These are phyloP conservation scores for Metellina segmentata DNA, from an alignment of 2,888 invertebrate genomes.

Conservation along the genomic window DNA sequence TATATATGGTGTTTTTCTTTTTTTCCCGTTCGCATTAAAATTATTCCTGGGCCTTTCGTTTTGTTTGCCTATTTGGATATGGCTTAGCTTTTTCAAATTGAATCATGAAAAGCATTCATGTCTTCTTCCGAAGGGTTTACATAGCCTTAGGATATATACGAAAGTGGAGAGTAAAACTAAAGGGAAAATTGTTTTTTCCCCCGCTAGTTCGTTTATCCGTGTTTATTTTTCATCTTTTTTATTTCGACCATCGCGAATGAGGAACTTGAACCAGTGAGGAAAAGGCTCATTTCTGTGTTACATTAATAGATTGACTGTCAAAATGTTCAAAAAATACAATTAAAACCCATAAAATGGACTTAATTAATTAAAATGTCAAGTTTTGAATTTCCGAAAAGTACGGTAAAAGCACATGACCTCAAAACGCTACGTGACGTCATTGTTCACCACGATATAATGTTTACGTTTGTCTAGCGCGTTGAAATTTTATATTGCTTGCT, in stretches of 20 bases:
- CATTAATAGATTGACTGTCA: too few species aligned
- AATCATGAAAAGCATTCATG: conserved; percentile 12
- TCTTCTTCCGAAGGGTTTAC: background rate
- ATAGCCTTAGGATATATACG: background rate
- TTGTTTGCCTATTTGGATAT: conserved; percentile 12
- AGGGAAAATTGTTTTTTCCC: background rate
- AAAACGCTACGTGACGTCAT: too few species aligned
- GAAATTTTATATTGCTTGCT: too few species aligned
- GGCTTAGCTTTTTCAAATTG: conserved; percentile 26
- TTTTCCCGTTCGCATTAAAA: background rate
- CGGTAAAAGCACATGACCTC: too few species aligned
- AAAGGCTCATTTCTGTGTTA: too few species aligned
- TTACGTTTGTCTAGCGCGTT: too few species aligned
- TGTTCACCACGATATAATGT: too few species aligned
- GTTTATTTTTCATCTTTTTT: background rate
- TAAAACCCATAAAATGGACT: too few species aligned
- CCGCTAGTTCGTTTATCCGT: background rate
- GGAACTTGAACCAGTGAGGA: too few species aligned
- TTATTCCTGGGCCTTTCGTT: background rate
- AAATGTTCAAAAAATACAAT: too few species aligned
- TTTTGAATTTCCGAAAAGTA: too few species aligned
- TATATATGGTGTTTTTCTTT: background rate
- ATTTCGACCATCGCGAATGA: background rate
- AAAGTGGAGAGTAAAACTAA: background rate
- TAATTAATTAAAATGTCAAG: too few species aligned